A percentile compares a stretch with the other conserved stretches of the same genome.
Conservation (phyloP, 1,140 invertebrate genomes). For the Pinna nobilis region DNA sequence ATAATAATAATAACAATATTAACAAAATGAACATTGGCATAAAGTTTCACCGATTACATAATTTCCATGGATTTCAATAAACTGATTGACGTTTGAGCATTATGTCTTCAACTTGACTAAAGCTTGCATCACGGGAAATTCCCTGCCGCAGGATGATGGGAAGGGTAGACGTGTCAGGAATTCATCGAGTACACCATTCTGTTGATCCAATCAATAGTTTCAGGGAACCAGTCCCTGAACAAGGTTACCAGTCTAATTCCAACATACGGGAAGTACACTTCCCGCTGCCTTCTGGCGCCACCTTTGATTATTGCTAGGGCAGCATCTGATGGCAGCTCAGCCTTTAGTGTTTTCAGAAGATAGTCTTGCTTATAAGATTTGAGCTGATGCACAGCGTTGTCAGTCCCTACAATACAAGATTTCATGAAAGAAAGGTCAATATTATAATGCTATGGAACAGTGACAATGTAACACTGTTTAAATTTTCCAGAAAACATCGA, state of each 20-base stretch:
- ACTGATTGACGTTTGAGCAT: no score
- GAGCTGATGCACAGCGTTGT: slow-evolving; percentile 59
- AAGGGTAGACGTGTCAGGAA: neutral
- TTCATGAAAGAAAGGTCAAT: neutral
- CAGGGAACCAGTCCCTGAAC: slow-evolving; percentile 58
- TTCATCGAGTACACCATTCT: slow-evolving; percentile 43
- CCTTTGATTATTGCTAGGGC: slow-evolving; percentile 63
- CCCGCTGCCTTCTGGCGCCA: slow-evolving; percentile 48
- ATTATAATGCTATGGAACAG: neutral
- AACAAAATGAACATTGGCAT: no score
- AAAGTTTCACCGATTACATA: no score
- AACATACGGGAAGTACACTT: slow-evolving; percentile 62
- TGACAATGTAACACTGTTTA: neutral
- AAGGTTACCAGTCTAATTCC: slow-evolving; percentile 46
- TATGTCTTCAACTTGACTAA: no score
- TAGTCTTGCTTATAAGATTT: slow-evolving; percentile 45
- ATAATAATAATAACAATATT: no score
- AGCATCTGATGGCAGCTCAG: slow-evolving; percentile 55
- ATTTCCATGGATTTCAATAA: no score
- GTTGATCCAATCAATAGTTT: slow-evolving; percentile 45
- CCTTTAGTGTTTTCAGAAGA: slow-evolving; percentile 42
- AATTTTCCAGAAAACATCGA: neutral
- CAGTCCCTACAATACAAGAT: slow-evolving; percentile 56
- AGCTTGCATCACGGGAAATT: no score
- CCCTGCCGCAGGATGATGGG: no score